These are phyloP conservation scores for Nomada ferruginata DNA, from an alignment of 2,888 invertebrate genomes.

Conservation along the genomic window DNA sequence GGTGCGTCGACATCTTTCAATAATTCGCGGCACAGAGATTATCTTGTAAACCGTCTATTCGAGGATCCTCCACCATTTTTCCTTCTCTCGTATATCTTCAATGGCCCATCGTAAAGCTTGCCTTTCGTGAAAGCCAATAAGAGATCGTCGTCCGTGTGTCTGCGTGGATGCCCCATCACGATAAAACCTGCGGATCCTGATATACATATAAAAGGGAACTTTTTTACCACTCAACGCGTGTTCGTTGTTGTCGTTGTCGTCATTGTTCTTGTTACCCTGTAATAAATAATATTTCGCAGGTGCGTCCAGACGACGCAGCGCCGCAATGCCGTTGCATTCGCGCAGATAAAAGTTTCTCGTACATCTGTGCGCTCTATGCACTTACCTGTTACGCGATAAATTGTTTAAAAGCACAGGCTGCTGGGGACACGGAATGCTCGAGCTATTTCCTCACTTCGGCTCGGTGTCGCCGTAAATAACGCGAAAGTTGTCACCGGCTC, in stretches of 20 bases:
- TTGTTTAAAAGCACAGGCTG: constrained; percentile 62
- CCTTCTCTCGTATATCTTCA: constrained; percentile 46
- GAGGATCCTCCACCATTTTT: constrained; percentile 17
- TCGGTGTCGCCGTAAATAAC: constrained; percentile 48
- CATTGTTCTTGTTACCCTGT: constrained; percentile 60
- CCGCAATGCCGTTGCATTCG: constrained; percentile 72
- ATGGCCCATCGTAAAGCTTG: constrained; percentile 45
- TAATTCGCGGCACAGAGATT: constrained; percentile 39
- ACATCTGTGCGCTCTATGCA: constrained; percentile 53
- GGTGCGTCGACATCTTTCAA: constrained; percentile 37
- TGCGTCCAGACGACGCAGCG: constrained; percentile 74
- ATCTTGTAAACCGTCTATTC: constrained; percentile 41
- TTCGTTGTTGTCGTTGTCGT: constrained; percentile 40
- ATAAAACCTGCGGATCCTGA: constrained; percentile 72
- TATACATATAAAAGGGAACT: constrained; percentile 34
- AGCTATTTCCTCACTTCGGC: constrained; percentile 35
- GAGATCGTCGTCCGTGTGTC: constrained; percentile 70
- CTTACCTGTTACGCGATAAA: constrained; percentile 61
- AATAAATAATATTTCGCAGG: constrained; percentile 83
- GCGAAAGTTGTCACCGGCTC: constrained; percentile 26
- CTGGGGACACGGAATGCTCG: constrained; percentile 32
- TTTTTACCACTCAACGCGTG: constrained; percentile 36
- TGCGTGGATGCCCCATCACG: constrained; percentile 77
- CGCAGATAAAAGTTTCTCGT: constrained; percentile 62
- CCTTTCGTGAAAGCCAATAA: constrained; percentile 54